Conservation (phyloP, 2,888 invertebrate species). For the Drosophila helvetica region DNA sequence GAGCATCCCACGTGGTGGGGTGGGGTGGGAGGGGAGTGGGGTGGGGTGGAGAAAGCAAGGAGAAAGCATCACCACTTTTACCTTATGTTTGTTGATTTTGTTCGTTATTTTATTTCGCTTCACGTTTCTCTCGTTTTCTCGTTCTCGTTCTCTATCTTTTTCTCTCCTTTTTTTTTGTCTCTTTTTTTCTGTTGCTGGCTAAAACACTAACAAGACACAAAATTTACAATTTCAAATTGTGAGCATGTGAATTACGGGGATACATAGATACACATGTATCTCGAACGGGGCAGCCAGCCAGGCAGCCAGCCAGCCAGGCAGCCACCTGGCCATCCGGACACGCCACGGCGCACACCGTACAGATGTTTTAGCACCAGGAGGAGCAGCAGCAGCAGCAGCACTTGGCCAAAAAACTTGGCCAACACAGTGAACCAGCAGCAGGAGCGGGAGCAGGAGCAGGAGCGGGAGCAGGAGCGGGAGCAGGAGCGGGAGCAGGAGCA, state of each 20-base stretch:
- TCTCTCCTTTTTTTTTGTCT: constrained; percentile 1
- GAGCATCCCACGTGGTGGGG: constrained; percentile 12
- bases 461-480: too few species aligned
- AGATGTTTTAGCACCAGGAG: constrained; percentile 71
- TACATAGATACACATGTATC: constrained; percentile 55
- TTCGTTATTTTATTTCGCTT: constrained; percentile 63
- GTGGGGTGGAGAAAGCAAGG: too few species aligned
- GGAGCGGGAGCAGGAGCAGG: background rate
- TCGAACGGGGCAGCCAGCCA: constrained; percentile 14
- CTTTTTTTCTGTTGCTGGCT: constrained; percentile 26
- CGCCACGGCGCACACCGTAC: constrained; percentile 42
- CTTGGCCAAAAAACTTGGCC: constrained; percentile 43
- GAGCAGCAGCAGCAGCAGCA: constrained; percentile 37
- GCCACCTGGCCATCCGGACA: constrained; percentile 43
- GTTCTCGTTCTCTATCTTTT: background rate
- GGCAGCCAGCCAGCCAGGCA: background rate
- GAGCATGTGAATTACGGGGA: constrained; percentile 56
- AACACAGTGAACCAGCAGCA: too few species aligned
- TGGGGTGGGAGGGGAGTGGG: background rate
- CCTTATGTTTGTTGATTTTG: constrained; percentile 76
- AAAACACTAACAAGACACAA: constrained; percentile 52
- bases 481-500: too few species aligned
- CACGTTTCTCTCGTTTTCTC: constrained; percentile 15
- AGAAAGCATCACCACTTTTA: constrained; percentile 35
- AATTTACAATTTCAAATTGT: constrained; percentile 75